These are phyloP conservation scores for Poecilobothrus nobilitatus DNA, from an alignment of 2,888 invertebrate genomes.

Conservation along the genomic window DNA sequence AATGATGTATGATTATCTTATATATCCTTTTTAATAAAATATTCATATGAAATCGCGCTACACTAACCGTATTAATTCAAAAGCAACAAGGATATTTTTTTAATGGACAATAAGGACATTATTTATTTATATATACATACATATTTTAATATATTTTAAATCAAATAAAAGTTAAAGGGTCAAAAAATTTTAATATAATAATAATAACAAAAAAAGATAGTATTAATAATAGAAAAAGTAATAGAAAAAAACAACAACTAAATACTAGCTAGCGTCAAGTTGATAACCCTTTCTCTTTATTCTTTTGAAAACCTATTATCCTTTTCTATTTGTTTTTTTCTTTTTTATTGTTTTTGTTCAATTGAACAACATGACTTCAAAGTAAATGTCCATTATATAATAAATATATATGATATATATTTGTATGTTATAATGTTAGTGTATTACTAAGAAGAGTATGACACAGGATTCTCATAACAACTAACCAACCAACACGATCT, in stretches of 20 bases:
- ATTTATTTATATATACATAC: too few relatives aligned
- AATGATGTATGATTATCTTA: neutral
- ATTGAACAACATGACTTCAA: neutral
- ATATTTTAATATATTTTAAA: neutral
- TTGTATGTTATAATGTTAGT: too few relatives aligned
- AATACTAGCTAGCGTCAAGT: neutral
- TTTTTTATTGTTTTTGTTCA: neutral
- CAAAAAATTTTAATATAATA: neutral
- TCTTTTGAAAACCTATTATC: too few relatives aligned
- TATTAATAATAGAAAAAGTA: neutral
- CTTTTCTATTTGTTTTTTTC: too few relatives aligned
- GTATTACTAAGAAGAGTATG: too few relatives aligned
- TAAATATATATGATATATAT: too few relatives aligned
- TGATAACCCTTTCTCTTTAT: too few relatives aligned
- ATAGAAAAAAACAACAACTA: neutral
- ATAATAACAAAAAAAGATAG: neutral
- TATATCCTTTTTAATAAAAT: neutral
- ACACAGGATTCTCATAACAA: too few relatives aligned
- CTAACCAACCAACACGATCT: too few relatives aligned
- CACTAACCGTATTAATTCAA: neutral
- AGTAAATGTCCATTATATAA: neutral
- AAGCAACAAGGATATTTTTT: too few relatives aligned
- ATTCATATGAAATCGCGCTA: neutral
- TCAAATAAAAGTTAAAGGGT: constrained; percentile 6
- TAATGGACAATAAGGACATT: too few relatives aligned